Base-by-base conservation (phyloP, 37 sponge, comb jelly and placozoan species). In the Axinella damicornis region DNA sequence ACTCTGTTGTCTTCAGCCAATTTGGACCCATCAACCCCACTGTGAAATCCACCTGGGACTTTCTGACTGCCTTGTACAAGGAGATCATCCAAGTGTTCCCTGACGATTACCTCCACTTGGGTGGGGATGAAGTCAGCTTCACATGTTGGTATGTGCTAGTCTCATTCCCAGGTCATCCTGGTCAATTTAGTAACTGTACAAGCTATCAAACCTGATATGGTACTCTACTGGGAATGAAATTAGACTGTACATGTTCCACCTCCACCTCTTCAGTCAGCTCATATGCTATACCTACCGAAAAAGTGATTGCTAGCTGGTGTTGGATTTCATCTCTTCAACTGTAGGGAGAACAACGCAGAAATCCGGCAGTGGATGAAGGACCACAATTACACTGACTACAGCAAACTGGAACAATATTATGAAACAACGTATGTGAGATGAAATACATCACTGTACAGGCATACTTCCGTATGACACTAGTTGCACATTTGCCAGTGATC, bases 71-170 rank as follows among this genome's bases (percentile, higher is more conserved):
- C 18, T 84, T 98, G 67, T 95, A 88, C 69, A 78, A 58, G 34
- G 98, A 98, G 88, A 77, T 98, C 4, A 66, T 81, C 18, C 46
- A 46, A 46, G 89, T 90, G 52, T 95, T 98, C 63, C 87, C 88
- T 71, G 91, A 95, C 56, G 71, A 84, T 55, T 95, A 92, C 80
- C 53, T 98, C 22, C 98, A 98, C 63, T 85, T 98, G 22, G 98
- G 98, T 69, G 98, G 98, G 17, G 98, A 98, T 87, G 98, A 98
- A 71, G 98, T 98, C 55, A 71, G 59, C 77, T 95, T 92, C 57
- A 24, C 12, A 28, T 94, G 95, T 69, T 91, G 92, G 92, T 93
- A 60, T 55, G 81, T 64, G 46, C 46, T 46, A 46, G 46, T 46
- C 46, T 46, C 46, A 46, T 46, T 46, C 46, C 46, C 46, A 46